Evolutionary conservation across 2,113 vertebrate genomes (phyloP), one percentile per base, ranked within the genome.

Genomic region (Cisticola juncidis): DNA sequence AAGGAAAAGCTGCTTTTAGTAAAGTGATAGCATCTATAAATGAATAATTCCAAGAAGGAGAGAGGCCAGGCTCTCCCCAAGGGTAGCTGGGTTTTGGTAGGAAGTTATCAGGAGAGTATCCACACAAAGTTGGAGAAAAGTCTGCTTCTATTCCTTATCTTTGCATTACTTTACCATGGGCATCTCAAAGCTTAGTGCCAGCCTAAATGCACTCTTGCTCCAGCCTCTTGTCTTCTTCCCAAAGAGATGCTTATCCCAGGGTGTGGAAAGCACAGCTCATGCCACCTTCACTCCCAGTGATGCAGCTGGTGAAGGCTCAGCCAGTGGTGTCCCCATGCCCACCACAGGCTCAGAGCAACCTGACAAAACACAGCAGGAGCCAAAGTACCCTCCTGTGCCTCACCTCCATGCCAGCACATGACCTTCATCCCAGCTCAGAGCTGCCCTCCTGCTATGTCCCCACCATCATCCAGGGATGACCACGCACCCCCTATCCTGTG

Each of bases 331-430:
- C 72, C 16, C 64, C 44, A 2, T 35, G 47, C 47, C 51, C 5
- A 2, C n/a, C 29, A 29, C 4, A 78, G 60, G 12, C 51, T 77
- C 70, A 62, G 19, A 73, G 19, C 12, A 33, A 57, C 56, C 11
- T 94, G 42, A 33, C 6, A 24, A 81, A 81, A 58, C 0, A 29
- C 26, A 70, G 20, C 31, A 70, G 68, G 44, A 88, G 36, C 56
- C 50, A 60, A 72, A 92, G 20, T 1, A 11, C 23, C 44, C 20
- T 8, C 54, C 16, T 0, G 53, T 17, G 22, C 40, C 44, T 57
- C 26, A 1, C 8, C 44, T 86, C 62, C 24, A 4, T 0, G 0
- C 12, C 70, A 93, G 81, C 53, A 60, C 2, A 0, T 11, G n/a
- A 35, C 38, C 44, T 68, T 51, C 64, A 69, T 11, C 54, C 71